Base-by-base conservation (phyloP, 2,888 invertebrate species). In the Tachystola acroxantha region DNA sequence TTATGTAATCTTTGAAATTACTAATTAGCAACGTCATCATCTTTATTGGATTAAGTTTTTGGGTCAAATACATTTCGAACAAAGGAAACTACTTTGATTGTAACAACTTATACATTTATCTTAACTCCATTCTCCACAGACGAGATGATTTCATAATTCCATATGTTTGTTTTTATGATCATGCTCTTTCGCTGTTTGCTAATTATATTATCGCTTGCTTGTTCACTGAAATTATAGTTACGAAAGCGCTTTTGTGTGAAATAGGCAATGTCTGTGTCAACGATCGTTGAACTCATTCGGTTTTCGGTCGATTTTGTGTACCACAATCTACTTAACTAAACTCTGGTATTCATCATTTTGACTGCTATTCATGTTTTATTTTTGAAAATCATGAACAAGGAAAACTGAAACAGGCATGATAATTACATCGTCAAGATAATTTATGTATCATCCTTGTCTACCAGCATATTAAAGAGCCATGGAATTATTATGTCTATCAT, bases 121-220 rank as follows among this genome's bases (percentile, higher is more conserved):
- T 24, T 24, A 24, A 24, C 24, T 24, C n/a, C 24, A 24, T 24
- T 4, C 9, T 4, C n/a, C 9, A n/a, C n/a, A 24, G 24, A n/a
- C 9, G n/a, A n/a, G 9, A 24, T 24, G 24, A 24, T 27, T 27
- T 27, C 10, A 27, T 11, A 27, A 27, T 27, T 27, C 11, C 30
- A 36, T 43, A 27, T 57, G 42, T 58, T 57, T 53, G 40, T 42
- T 50, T 16, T 30, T 16, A 25, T 25, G 30, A 13, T 26, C 3
- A 30, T 26, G 19, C 36, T 45, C 39, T 41, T 40, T 39, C 40
- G 34, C 37, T 43, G 37, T 46, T 40, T 43, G 35, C 20, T 39
- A 41, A 36, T 27, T 36, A 34, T 37, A 34, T 40, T 39, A 34
- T 40, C 37, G 37, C 39, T 28, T 33, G 22, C 36, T 32, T 13